phyloP scores from a whole-genome alignment of 2,797 vertebrate genomes.

The Esox masquinongy region DNA sequence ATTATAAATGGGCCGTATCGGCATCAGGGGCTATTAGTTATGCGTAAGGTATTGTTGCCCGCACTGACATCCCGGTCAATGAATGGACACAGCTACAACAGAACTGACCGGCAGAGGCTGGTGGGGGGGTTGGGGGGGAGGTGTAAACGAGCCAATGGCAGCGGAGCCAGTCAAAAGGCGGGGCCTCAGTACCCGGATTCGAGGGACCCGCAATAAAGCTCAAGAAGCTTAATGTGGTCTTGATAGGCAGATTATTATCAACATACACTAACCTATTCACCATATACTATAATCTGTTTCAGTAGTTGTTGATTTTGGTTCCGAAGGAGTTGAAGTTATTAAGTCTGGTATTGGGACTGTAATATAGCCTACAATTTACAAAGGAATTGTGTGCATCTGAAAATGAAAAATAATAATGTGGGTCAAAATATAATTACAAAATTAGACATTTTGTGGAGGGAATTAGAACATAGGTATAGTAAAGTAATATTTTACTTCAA shows the following conservation, averaged over 20 bases:
- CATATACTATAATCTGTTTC: background rate
- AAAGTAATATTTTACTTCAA: background rate
- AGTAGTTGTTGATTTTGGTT: background rate
- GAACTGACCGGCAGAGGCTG: background rate
- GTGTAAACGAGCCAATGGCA: conserved; percentile 14
- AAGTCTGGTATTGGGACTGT: no score
- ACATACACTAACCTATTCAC: background rate
- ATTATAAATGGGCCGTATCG: conserved; percentile 23
- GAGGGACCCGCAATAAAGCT: background rate
- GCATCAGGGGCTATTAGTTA: conserved; percentile 28
- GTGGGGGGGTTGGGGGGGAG: no score
- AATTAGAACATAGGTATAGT: background rate
- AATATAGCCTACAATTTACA: no score
- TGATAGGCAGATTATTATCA: background rate
- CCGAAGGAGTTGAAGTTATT: background rate
- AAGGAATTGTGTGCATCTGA: no score
- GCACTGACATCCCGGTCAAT: conserved; percentile 32
- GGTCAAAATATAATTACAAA: background rate
- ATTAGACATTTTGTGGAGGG: no score
- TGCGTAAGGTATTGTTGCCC: conserved; percentile 38
- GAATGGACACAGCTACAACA: conserved; percentile 39
- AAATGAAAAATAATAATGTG: no score
- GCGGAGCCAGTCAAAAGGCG: conserved; percentile 22
- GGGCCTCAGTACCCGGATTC: background rate
- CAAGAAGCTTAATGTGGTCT: background rate